A percentile compares a stretch with the other conserved stretches of the same genome.
phyloP scores from a whole-genome alignment of 2,888 invertebrate genomes.

The Nephrotoma appendiculata region DNA sequence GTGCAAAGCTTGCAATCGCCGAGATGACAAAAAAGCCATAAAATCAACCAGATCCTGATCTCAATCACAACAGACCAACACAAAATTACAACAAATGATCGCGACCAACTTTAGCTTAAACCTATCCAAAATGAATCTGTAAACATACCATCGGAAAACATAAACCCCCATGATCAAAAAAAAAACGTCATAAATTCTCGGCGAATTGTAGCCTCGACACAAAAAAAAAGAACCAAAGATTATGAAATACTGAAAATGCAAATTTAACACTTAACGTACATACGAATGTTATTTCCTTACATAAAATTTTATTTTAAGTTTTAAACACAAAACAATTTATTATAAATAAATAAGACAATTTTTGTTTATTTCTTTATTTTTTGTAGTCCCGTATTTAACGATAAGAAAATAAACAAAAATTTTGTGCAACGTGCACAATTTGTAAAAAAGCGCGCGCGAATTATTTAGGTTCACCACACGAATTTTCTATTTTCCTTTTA shows the following conservation, averaged over 20 bases:
- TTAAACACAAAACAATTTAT: not conserved
- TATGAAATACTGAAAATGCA: not conserved
- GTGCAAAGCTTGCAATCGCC: conserved; percentile 25
- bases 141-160: not conserved
- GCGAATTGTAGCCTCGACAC: not conserved
- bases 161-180: not conserved
- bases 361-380: not conserved
- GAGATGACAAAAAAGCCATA: conserved; percentile 14
- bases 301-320: not conserved
- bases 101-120: not conserved
- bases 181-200: not conserved
- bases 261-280: not conserved
- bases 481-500: not conserved
- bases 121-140: not conserved
- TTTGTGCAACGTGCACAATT: not conserved
- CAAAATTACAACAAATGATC: conserved; percentile 3
- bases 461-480: not conserved
- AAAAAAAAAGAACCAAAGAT: too few species aligned
- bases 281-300: not conserved
- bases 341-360: not conserved
- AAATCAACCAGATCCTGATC: not conserved
- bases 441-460: not conserved
- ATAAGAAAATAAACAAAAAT: not conserved
- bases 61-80: not conserved
- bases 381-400: not conserved